Evolutionary conservation across 2,797 vertebrate species (phyloP).

Genomic region (Mus caroli): DNA sequence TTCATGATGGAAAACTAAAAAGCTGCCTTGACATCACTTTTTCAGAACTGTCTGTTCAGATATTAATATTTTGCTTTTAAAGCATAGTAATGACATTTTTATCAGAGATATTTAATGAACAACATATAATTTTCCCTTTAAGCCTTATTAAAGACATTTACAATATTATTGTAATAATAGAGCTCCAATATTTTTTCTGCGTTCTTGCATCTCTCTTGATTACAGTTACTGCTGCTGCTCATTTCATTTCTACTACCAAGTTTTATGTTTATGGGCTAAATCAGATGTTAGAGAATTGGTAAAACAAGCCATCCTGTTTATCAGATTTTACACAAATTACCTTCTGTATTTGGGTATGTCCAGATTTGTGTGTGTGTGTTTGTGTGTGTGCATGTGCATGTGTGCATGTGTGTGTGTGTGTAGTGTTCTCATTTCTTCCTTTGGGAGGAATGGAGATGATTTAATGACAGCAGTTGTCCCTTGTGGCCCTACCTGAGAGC

Average conservation of each 20-base stretch:
- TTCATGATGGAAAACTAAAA: conserved; percentile 23
- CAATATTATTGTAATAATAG: conserved; percentile 56
- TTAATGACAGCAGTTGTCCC: not conserved
- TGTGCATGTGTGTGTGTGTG: not conserved
- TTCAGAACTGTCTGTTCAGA: not conserved
- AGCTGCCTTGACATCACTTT: not conserved
- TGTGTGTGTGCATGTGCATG: not conserved
- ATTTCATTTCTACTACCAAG: conserved; percentile 47
- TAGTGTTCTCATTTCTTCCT: not conserved
- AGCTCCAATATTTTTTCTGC: not conserved
- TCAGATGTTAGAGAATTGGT: conserved; percentile 16
- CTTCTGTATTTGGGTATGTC: conserved; percentile 12
- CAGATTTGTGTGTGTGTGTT: not conserved
- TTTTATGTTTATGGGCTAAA: conserved; percentile 59
- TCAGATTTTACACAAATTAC: not conserved
- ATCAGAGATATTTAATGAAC: conserved; percentile 20
- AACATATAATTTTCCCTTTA: not conserved
- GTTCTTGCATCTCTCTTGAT: conserved; percentile 47
- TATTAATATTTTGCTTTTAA: conserved; percentile 38
- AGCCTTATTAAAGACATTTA: conserved; percentile 26
- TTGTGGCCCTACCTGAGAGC: not conserved
- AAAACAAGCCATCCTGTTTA: conserved; percentile 1
- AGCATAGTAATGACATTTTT: conserved; percentile 20
- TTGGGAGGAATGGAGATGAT: not conserved
- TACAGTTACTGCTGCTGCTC: conserved; percentile 19